These are phyloP conservation scores for Ariolimax columbianus DNA, from an alignment of 2,888 invertebrate species.

Conservation along the genomic window DNA sequence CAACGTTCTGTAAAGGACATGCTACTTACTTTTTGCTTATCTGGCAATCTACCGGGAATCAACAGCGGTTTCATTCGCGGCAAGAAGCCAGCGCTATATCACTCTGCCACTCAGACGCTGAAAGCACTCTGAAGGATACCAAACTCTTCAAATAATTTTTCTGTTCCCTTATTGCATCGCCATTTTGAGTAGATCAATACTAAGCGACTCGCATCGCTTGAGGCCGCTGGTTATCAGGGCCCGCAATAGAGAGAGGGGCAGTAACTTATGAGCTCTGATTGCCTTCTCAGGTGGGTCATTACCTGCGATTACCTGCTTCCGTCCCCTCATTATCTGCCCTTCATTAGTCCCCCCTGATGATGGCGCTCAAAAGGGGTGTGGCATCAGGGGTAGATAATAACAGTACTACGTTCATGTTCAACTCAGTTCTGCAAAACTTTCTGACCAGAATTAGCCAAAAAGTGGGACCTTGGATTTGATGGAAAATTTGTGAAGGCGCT, in stretches of 20 bases:
- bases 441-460: slow-evolving; percentile 11
- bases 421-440: slow-evolving; percentile 19
- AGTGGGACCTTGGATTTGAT: neutral
- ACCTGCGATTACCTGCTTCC: slow-evolving; percentile 48
- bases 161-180: neutral
- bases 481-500: neutral
- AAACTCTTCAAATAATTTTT: neutral
- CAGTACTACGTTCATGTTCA: neutral
- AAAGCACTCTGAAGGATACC: too few relatives aligned
- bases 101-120: too few relatives aligned
- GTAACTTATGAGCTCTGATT: slow-evolving; percentile 45
- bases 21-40: too few relatives aligned
- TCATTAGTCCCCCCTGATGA: slow-evolving; percentile 35
- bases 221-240: neutral
- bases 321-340: slow-evolving; percentile 32
- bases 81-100: too few relatives aligned
- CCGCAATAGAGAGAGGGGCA: slow-evolving; percentile 7
- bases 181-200: neutral
- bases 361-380: slow-evolving; percentile 33
- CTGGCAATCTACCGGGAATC: too few relatives aligned
- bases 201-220: slow-evolving; percentile 29
- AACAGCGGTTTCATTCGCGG: too few relatives aligned
- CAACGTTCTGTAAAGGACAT: too few relatives aligned
- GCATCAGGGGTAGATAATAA: slow-evolving; percentile 43
- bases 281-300: slow-evolving; percentile 48